These are phyloP conservation scores for Nyctibius bracteatus DNA, from an alignment of 2,113 vertebrate genomes.

Conservation along the genomic window DNA sequence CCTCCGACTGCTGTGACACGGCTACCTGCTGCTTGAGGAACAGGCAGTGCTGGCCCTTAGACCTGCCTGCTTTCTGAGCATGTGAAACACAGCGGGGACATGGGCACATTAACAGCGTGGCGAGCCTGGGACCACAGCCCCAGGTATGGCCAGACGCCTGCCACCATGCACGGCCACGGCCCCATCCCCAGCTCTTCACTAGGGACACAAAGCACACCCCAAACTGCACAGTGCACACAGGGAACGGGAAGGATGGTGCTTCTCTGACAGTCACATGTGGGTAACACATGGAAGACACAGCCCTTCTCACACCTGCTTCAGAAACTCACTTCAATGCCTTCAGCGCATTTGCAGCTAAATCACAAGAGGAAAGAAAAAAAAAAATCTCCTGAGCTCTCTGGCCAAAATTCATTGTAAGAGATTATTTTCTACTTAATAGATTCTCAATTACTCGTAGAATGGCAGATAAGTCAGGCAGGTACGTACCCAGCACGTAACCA, in stretches of 20 bases:
- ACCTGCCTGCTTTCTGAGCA: background rate
- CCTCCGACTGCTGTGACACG: background rate
- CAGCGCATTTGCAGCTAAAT: background rate
- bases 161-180: accelerated
- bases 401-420: background rate
- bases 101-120: background rate
- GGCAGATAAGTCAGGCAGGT: background rate
- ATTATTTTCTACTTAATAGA: background rate
- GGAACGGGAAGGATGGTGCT: background rate
- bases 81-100: background rate
- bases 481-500: background rate
- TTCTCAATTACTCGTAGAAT: background rate
- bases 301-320: background rate
- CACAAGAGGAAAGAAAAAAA: background rate
- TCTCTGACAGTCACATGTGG: background rate
- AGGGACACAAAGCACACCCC: background rate
- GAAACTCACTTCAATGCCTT: background rate
- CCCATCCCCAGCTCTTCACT: background rate
- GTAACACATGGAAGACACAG: background rate
- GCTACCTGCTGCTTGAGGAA: background rate
- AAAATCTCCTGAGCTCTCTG: background rate
- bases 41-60: accelerated
- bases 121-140: background rate
- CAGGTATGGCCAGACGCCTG: accelerated
- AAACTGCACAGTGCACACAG: background rate